Percentiles rank a stretch among this genome's conserved stretches.
Evolutionary conservation across 2,888 invertebrate genomes (phyloP).

Genomic region (Elegia similella): DNA sequence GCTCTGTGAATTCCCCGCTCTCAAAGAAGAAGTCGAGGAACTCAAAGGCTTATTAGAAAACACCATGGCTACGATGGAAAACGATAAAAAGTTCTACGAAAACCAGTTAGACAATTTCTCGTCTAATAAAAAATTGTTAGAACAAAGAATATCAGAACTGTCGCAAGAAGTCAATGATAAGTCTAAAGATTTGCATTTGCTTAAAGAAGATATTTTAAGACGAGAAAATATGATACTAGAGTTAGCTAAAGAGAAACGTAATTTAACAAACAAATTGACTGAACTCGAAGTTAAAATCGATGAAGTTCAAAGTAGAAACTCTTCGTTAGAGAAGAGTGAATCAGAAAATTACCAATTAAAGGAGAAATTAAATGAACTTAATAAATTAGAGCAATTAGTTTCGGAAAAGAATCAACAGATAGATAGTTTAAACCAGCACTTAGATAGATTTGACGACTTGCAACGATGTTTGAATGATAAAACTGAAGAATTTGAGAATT

Average conservation of each 20-base stretch:
- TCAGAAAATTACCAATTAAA: constrained; percentile 70
- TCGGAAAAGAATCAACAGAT: constrained; percentile 80
- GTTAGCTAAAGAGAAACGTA: constrained; percentile 81
- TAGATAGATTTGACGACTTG: constrained; percentile 71
- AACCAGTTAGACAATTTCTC: constrained; percentile 78
- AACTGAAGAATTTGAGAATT: constrained; percentile 68
- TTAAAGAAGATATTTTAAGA: constrained; percentile 79
- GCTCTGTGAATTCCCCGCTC: constrained; percentile 73
- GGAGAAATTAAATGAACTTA: constrained; percentile 70
- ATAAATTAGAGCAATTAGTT: constrained; percentile 77
- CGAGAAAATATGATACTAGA: constrained; percentile 82
- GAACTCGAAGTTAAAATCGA: constrained; percentile 77
- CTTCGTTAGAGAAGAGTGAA: constrained; percentile 58
- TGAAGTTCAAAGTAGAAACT: constrained; percentile 69
- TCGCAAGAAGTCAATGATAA: constrained; percentile 79
- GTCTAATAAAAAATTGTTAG: constrained; percentile 75
- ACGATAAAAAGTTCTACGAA: constrained; percentile 80
- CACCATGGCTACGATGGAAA: constrained; percentile 74
- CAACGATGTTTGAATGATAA: constrained; percentile 75
- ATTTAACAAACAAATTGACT: constrained; percentile 68
- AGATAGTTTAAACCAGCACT: constrained; percentile 72
- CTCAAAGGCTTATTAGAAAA: constrained; percentile 70
- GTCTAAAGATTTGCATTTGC: constrained; percentile 74
- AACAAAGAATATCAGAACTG: constrained; percentile 80
- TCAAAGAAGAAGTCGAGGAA: constrained; percentile 75